Base-by-base conservation (phyloP, 2,888 invertebrate species). In the Orthonychiurus folsomi region DNA sequence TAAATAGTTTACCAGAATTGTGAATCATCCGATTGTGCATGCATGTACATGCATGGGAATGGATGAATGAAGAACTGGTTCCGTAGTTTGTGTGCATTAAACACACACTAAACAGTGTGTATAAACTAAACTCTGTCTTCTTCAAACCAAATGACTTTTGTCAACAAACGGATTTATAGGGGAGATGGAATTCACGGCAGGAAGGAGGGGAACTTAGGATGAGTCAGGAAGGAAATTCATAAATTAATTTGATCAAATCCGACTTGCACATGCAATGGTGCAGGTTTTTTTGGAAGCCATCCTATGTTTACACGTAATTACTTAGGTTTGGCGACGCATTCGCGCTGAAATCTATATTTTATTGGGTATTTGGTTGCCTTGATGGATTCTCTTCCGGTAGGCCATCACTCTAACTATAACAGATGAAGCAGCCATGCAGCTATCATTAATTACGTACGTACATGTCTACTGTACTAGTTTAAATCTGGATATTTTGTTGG, bases 11-110 rank as follows among this genome's bases (percentile, higher is more conserved):
- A 37, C 37, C 5, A 37, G 37, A 37, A 37, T 37, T 37, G 37
- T 37, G 37, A 37, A 37, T 37, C 37, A 37, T n/a, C n/a, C n/a
- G n/a, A n/a, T n/a, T n/a, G n/a, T 37, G 37, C 37, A 37, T 37
- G 37, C 37, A 9, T 15, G 5, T 37, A 5, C 37, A 9, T 37
- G 37, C 37, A 37, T 15, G 5, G 37, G 37, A 9, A 37, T 15
- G 37, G 15, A 37, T 37, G 5, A 37, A 37, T 9, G 5, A 15
- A 37, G 37, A 15, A 15, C 37, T 37, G 9, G 37, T 37, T 37
- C 9, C 15, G 15, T 37, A 37, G 37, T 15, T 9, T 9, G 37
- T 15, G 15, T 15, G 15, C 37, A 37, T 5, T 9, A 37, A 15
- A 37, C 9, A 37, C 5, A 37, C 15, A 37, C 37, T 9, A 15